phyloP scores from a whole-genome alignment of 2,113 vertebrate species.

The Speoplatyrhinus poulsoni region DNA sequence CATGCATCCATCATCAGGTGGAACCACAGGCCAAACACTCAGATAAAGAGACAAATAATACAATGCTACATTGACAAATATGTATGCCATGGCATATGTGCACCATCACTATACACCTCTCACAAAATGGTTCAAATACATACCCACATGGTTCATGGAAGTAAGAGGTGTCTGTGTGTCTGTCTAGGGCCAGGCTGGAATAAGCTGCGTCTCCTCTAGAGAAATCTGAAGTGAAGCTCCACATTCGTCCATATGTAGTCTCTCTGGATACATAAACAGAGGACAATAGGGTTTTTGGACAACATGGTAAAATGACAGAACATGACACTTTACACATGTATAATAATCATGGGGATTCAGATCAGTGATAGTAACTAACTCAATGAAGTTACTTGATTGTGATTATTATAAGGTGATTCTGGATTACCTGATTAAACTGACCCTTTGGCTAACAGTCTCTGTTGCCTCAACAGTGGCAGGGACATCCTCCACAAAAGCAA shows the following conservation, averaged over 20 bases:
- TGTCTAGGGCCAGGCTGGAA: slow-evolving; percentile 87
- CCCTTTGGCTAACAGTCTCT: slow-evolving; percentile 75
- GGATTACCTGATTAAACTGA: slow-evolving; percentile 88
- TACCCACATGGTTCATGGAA: slow-evolving; percentile 95
- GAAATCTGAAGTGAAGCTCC: slow-evolving; percentile 90
- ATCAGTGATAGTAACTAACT: no score
- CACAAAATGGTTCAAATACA: slow-evolving; percentile 31
- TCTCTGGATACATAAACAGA: slow-evolving; percentile 73
- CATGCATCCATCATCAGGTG: no score
- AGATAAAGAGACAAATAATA: no score
- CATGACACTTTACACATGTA: no score
- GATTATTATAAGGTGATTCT: no score
- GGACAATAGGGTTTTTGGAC: no score
- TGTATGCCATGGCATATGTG: neutral
- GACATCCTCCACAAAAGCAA: slow-evolving; percentile 89
- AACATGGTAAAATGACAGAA: no score
- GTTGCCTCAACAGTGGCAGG: slow-evolving; percentile 86
- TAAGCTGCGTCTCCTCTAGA: slow-evolving; percentile 91
- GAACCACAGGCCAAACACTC: no score
- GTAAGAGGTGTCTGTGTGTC: slow-evolving; percentile 92
- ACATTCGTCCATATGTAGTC: slow-evolving; percentile 91
- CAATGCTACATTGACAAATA: neutral
- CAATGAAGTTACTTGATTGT: no score
- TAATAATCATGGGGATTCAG: no score
- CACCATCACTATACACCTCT: neutral